These are phyloP conservation scores for Rhopalosiphum nymphaeae DNA, from an alignment of 2,888 invertebrate species.

Conservation along the genomic window DNA sequence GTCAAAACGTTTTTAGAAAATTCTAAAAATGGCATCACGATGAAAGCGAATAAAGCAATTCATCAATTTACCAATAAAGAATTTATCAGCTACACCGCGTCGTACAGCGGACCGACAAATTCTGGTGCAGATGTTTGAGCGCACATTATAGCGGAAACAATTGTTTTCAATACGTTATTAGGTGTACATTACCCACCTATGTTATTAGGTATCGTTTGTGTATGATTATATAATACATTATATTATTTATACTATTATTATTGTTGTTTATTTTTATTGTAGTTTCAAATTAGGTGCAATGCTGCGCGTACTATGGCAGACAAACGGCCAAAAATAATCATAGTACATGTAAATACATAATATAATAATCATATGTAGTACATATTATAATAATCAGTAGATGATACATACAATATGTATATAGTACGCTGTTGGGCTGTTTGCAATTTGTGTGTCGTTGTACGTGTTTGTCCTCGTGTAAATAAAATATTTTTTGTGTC, in stretches of 20 bases:
- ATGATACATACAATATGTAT: not conserved
- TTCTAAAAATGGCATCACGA: conserved; percentile 12
- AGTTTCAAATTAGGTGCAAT: not conserved
- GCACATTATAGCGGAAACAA: not conserved
- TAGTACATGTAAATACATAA: not conserved
- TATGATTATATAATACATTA: not conserved
- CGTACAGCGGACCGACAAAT: not conserved
- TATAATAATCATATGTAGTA: not conserved
- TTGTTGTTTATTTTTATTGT: not conserved
- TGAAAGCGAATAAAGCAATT: conserved; percentile 36
- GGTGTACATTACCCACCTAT: not conserved
- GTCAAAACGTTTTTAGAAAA: conserved; percentile 79
- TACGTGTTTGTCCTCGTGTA: not conserved
- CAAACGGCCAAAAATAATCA: not conserved
- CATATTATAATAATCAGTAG: not conserved
- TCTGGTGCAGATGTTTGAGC: not conserved
- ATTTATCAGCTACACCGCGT: conserved; percentile 12
- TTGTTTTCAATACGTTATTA: not conserved
- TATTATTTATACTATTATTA: not conserved
- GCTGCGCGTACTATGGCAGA: not conserved
- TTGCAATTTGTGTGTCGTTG: not conserved
- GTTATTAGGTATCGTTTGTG: not conserved
- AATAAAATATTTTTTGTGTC: not conserved
- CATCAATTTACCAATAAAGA: conserved; percentile 53
- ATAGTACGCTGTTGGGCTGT: not conserved